Evolutionary conservation across 2,888 invertebrate species (phyloP).

Genomic region (Rugalucina vietnamica): DNA sequence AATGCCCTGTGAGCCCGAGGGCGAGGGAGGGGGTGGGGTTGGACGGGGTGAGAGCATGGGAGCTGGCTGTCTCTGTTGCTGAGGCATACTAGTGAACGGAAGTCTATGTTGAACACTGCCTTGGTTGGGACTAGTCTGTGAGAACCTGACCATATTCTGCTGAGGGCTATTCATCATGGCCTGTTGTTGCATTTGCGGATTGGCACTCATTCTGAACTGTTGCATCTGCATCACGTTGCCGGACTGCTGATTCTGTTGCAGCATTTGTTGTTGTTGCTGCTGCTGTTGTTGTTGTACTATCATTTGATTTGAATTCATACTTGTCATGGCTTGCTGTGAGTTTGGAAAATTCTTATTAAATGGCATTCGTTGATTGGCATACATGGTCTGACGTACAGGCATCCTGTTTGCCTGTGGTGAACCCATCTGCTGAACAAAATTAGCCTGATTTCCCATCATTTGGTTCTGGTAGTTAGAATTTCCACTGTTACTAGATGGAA

Average conservation of each 20-base stretch:
- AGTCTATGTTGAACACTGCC: slow-evolving; percentile 53
- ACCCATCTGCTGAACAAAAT: slow-evolving; percentile 69
- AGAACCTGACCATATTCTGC: slow-evolving; percentile 67
- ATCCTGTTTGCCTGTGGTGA: slow-evolving; percentile 37
- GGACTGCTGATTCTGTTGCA: slow-evolving; percentile 29
- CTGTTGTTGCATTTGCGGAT: slow-evolving; percentile 28
- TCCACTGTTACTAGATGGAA: slow-evolving; percentile 47
- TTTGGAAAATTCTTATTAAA: slow-evolving; percentile 12
- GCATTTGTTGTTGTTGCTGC: slow-evolving; percentile 51
- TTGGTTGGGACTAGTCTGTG: slow-evolving; percentile 72
- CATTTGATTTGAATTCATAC: slow-evolving; percentile 37
- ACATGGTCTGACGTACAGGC: background rate
- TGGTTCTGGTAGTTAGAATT: slow-evolving; percentile 18
- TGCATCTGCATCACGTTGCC: slow-evolving; percentile 39
- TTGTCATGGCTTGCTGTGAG: slow-evolving; percentile 25
- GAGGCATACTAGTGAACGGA: slow-evolving; percentile 48
- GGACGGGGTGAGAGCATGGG: slow-evolving; percentile 74
- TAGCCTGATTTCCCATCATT: slow-evolving; percentile 46
- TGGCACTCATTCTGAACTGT: slow-evolving; percentile 35
- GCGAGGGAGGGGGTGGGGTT: slow-evolving; percentile 69
- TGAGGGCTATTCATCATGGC: slow-evolving; percentile 43
- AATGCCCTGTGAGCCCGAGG: slow-evolving; percentile 54
- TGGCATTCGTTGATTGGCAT: slow-evolving; percentile 14
- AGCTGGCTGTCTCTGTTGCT: slow-evolving; percentile 64
- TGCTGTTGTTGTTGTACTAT: slow-evolving; percentile 60